Percentiles rank a stretch among this genome's conserved stretches.
Conservation (phyloP, 2,797 vertebrate genomes). For the Crax fasciolata region DNA sequence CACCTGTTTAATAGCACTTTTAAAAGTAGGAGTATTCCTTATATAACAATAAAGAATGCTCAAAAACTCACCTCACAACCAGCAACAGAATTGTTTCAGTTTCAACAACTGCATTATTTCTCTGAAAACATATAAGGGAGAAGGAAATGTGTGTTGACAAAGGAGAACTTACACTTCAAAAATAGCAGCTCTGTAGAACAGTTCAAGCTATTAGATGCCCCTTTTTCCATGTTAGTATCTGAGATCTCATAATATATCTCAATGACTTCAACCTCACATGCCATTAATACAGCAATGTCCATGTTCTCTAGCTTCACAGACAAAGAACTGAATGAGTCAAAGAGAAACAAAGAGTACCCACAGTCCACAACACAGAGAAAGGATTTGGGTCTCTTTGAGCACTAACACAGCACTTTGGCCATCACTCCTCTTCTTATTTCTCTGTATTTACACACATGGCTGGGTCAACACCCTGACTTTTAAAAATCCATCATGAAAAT, state of each 20-base stretch:
- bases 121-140: background rate
- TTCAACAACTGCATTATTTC: background rate
- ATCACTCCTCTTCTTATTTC: background rate
- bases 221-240: background rate
- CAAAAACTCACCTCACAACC: background rate
- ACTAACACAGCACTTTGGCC: background rate
- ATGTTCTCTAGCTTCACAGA: fast-evolving
- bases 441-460: background rate
- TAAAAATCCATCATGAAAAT: background rate
- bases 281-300: too few relatives aligned
- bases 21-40: background rate
- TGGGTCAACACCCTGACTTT: background rate
- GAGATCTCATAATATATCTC: background rate
- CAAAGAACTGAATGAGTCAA: background rate
- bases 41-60: background rate
- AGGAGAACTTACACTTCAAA: background rate
- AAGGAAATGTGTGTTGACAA: background rate
- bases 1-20: background rate
- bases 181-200: background rate
- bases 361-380: fast-evolving
- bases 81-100: too few relatives aligned
- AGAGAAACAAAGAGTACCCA: background rate
- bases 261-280: background rate
- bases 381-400: background rate
- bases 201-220: fast-evolving